Evolutionary conservation across 2,888 invertebrate species (phyloP), one percentile per base, ranked within the genome.

Genomic region (Diadromus collaris): DNA sequence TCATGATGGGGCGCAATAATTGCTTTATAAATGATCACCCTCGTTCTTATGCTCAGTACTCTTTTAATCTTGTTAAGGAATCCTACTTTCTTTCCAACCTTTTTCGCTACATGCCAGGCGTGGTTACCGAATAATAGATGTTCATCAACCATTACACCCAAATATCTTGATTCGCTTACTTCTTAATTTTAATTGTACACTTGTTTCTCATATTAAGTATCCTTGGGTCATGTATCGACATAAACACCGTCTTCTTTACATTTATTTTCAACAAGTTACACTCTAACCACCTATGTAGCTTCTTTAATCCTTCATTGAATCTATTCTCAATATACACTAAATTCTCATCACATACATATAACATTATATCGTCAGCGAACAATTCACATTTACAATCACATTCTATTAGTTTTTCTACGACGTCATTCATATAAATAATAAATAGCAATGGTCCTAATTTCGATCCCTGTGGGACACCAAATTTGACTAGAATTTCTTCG

Each of bases 1-100:
- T 79, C 79, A 24, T 71, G 79, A n/a, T 76, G 73, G 0, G 67
- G 74, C 7, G 76, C 78, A 19, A 82, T 81, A 5, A 82, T 81
- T n/a, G 77, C n/a, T 24, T 81, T 79, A 44, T 82, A 81, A 5
- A 81, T 34, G 0, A 38, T 58, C 7, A 63, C 63, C 70, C 69
- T 68, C 3, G 64, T 78, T 6, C 70, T 74, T 0, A 27, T 2
- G 6, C 77, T 61, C 51, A 81, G 1, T n/a, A 32, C 10, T 9
- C 19, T 51, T 6, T 64, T 67, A 44, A 80, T 70, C 38, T 76
- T 78, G 56, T 69, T 80, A 10, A 78, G 38, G 38, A 81, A 77
- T 13, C 68, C 69, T 0, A 44, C 64, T 69, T 75, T 81, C 24
- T 81, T 78, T 1, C 70, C 73, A 51, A 77, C 44, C 29, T 81